These are phyloP conservation scores for Scomberomorus guttatus DNA, from an alignment of 2,797 vertebrate species.

Conservation along the genomic window DNA sequence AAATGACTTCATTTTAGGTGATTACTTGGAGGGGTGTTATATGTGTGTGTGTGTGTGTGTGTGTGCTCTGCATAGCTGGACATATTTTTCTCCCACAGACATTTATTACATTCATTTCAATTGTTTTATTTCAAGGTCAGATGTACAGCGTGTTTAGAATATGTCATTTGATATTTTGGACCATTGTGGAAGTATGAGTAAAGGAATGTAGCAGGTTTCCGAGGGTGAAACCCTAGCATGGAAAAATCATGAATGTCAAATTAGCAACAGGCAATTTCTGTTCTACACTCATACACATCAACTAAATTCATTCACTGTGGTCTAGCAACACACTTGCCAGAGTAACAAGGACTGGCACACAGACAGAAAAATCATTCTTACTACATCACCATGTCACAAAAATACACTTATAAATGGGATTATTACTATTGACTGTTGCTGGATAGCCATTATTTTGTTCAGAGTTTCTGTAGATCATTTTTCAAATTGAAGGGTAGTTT, in stretches of 20 bases:
- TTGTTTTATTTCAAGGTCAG: slow-evolving; percentile 53
- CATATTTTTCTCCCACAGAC: slow-evolving; percentile 39
- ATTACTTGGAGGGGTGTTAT: slow-evolving; percentile 46
- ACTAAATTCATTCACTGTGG: neutral
- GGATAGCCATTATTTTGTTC: neutral
- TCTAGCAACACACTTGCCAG: neutral
- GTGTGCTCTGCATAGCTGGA: slow-evolving; percentile 31
- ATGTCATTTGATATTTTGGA: slow-evolving; percentile 40
- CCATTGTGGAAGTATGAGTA: slow-evolving; percentile 15
- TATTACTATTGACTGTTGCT: neutral
- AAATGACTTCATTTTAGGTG: slow-evolving; percentile 66
- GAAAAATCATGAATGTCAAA: slow-evolving; percentile 26
- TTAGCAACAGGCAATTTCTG: slow-evolving; percentile 36
- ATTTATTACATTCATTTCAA: slow-evolving; percentile 48
- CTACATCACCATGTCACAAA: neutral
- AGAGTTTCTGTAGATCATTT: slow-evolving; percentile 2
- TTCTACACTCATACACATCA: slow-evolving; percentile 6
- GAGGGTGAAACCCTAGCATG: slow-evolving; percentile 25
- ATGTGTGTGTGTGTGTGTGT: neutral
- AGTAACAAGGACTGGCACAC: slow-evolving; percentile 9
- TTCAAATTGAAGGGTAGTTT: neutral
- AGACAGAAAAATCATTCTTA: neutral
- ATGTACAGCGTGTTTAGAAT: slow-evolving; percentile 46
- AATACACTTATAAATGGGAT: neutral
- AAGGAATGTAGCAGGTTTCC: slow-evolving; percentile 42